A percentile compares a stretch with the other conserved stretches of the same genome.
Evolutionary conservation across 1,140 invertebrate species (phyloP).

Genomic region (Pemphigus obesinymphae): DNA sequence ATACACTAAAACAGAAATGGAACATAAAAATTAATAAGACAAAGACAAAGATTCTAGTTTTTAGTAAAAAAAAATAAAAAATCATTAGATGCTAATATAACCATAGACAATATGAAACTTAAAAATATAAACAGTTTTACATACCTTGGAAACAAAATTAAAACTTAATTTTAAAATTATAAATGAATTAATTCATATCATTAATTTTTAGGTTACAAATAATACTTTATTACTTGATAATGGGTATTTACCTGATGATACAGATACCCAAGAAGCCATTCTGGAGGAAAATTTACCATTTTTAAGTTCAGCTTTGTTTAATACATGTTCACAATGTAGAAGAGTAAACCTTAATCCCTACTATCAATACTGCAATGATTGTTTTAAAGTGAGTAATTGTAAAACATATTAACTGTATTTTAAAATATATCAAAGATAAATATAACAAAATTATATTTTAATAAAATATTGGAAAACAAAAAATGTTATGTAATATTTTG

Average conservation of each 20-base stretch:
- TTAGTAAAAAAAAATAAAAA: no score
- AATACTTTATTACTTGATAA: background rate
- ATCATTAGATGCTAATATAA: no score
- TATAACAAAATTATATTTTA: background rate
- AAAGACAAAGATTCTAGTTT: no score
- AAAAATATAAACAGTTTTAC: no score
- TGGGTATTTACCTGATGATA: background rate
- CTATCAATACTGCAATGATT: slow-evolving; percentile 11
- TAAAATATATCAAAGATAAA: background rate
- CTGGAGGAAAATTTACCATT: background rate
- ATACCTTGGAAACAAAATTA: no score
- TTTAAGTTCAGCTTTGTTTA: background rate
- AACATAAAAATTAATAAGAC: no score
- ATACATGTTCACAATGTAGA: background rate
- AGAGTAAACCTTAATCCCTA: background rate
- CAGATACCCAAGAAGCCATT: background rate
- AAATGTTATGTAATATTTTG: background rate
- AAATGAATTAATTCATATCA: no score
- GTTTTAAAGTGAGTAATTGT: slow-evolving; percentile 12
- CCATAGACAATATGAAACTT: no score
- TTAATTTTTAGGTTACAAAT: background rate
- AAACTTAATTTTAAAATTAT: no score
- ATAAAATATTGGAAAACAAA: background rate
- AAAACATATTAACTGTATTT: background rate
- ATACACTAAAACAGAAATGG: no score